phyloP scores from a whole-genome alignment of 2,797 vertebrate species.

The Eutrigla gurnardus region DNA sequence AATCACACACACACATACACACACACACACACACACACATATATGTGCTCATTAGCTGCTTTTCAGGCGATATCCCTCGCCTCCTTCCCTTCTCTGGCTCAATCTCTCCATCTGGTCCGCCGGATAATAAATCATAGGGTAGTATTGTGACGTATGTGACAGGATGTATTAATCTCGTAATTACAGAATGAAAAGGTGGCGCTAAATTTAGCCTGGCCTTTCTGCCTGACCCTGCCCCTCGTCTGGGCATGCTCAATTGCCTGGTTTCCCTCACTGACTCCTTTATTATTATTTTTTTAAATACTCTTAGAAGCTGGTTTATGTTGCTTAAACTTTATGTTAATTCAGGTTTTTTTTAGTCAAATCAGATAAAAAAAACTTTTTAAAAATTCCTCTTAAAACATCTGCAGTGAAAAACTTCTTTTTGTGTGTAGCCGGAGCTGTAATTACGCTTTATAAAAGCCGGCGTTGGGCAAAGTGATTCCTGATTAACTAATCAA shows the following conservation, averaged over 20 bases:
- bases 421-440: conserved; percentile 29
- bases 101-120: conserved; percentile 74
- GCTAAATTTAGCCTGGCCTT: conserved; percentile 85
- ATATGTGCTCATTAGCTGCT: conserved; percentile 59
- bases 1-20: conserved; percentile 56
- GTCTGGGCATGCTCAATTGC: conserved; percentile 56
- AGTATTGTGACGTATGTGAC: conserved; percentile 79
- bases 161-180: conserved; percentile 84
- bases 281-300: conserved; percentile 2
- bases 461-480: conserved; percentile 60
- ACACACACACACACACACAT: conserved; percentile 52
- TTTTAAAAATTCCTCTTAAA: conserved; percentile 45
- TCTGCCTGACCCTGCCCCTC: conserved; percentile 65
- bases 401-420: conserved; percentile 64
- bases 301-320: conserved; percentile 13
- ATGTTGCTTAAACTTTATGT: conserved; percentile 29
- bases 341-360: conserved; percentile 24
- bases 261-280: conserved; percentile 10
- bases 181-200: conserved; percentile 82
- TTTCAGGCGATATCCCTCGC: conserved; percentile 53
- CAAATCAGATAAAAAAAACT: conserved; percentile 16
- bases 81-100: conserved; percentile 54
- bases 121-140: conserved; percentile 78
- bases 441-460: conserved; percentile 71
- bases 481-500: conserved; percentile 80